Base-by-base conservation (phyloP, 2,888 invertebrate genomes). In the Eulithis prunata region DNA sequence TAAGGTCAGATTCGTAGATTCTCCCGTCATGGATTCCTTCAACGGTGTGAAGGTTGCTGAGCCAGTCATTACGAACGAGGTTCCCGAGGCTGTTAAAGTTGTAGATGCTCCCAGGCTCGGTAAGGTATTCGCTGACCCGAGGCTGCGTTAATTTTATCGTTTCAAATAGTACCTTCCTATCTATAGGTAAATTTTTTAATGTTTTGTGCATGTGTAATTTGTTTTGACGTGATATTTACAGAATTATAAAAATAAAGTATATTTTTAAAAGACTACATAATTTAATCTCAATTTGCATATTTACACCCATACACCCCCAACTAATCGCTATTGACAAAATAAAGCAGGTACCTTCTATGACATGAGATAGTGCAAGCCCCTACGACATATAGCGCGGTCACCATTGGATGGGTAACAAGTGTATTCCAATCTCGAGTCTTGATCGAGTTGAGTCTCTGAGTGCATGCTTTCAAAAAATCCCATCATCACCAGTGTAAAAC, bases 71-170 rank as follows among this genome's bases (percentile, higher is more conserved):
- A 36, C 28, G 14, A 53, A 28, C 28, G 41, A 10, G 8, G 47
- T 55, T 45, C 56, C 56, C 4, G 13, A 62, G 4, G 47, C 74
- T 8, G 67, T 72, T 4, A 70, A 57, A 2, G 69, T 76, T 46
- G 73, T 69, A 4, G 71, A 74, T 52, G 53, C 57, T 14, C 69
- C 62, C 13, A 52, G 32, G 7, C 62, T 55, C 28, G 65, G 63
- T 53, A 78, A 80, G 57, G 5, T 69, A 38, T 79, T 64, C 66
- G 76, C 71, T 8, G 73, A 80, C 72, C 75, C 80, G 7, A 66
- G 72, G 63, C 62, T 73, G 59, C 83, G 84, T 55, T 66, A 62
- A 62, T 14, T 43, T 43, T 36, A n/a, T 32, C 55, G 13, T 32
- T 45, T 51, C n/a, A 21, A 11, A n/a, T 3, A 49, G 5, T 41